Base-by-base conservation (phyloP, 2,888 invertebrate genomes). In the Agrochola lychnidis region DNA sequence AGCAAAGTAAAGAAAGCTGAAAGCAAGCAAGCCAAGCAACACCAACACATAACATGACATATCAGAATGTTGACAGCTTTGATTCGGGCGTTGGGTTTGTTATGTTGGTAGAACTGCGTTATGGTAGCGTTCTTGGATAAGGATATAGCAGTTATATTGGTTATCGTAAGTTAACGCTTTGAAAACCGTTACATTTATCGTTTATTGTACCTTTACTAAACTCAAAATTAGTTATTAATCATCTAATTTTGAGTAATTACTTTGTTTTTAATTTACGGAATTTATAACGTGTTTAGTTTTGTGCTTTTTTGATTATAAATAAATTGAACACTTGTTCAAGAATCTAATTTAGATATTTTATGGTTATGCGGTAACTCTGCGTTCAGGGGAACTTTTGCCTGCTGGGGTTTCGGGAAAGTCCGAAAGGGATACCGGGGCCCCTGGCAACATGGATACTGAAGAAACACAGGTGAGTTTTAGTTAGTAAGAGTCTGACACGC, bases 1-100 rank as follows among this genome's bases (percentile, higher is more conserved):
- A 91, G 94, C 94, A 95, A 94, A 95, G 93, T 93, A 95, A 95
- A 94, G 95, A 94, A 94, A 93, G 92, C 94, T 92, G 92, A 92
- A 93, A 94, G 93, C 94, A 93, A 94, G 93, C 93, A 92, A 93
- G 92, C 93, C 91, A 94, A 94, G 93, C 93, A 91, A 92, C 88
- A 93, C 90, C 91, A 92, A 92, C 92, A 94, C 93, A 94, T 95
- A 95, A 95, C 95, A 93, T 93, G 88, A 90, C 84, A 85, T 90
- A 90, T 90, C 75, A 85, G 80, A 91, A 90, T 85, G 92, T 93
- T 96, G 95, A 94, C 88, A 92, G 85, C 76, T 83, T 83, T 89
- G 85, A 71, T 48, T 79, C 63, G 53, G 56, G 67, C 79, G 70
- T 83, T 86, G 53, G 70, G 57, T 81, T 89, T 78, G 83, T 73